Percentiles rank a stretch among this genome's conserved stretches.
These are phyloP conservation scores for Heterodera schachtii DNA, from an alignment of 1,140 invertebrate genomes.

Conservation along the genomic window DNA sequence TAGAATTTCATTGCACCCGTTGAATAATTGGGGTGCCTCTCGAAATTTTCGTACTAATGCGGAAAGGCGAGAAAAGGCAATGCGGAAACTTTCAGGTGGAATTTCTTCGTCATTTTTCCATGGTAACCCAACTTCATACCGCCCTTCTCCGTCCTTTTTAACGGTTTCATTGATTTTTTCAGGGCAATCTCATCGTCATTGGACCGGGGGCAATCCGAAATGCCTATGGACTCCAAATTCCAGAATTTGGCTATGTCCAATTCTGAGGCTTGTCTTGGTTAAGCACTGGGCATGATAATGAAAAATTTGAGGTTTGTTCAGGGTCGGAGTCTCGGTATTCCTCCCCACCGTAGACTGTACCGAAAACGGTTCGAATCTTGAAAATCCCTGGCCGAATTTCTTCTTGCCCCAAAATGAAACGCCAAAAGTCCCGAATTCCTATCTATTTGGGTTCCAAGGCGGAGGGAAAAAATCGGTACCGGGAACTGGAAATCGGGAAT, in stretches of 20 bases:
- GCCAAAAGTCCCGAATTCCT: constrained; percentile 6
- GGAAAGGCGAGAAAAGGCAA: too few species aligned
- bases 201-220: background rate
- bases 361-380: background rate
- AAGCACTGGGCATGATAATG: background rate
- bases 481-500: too few species aligned
- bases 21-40: too few species aligned
- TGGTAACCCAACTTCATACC: background rate
- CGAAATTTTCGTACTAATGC: too few species aligned
- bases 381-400: background rate
- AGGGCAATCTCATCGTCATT: background rate
- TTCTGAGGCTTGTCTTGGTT: background rate
- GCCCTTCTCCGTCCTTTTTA: background rate
- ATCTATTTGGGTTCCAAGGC: background rate
- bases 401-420: background rate
- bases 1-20: too few species aligned
- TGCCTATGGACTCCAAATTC: constrained; percentile 1
- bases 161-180: background rate
- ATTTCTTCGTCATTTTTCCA: background rate
- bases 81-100: background rate
- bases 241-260: background rate
- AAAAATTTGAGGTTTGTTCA: background rate
- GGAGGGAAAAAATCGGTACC: too few species aligned
- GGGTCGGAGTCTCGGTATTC: too few species aligned
- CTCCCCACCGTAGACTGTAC: background rate